phyloP scores from a whole-genome alignment of 35 echinoderm and acorn worm genomes.

The Ptychodera flava region DNA sequence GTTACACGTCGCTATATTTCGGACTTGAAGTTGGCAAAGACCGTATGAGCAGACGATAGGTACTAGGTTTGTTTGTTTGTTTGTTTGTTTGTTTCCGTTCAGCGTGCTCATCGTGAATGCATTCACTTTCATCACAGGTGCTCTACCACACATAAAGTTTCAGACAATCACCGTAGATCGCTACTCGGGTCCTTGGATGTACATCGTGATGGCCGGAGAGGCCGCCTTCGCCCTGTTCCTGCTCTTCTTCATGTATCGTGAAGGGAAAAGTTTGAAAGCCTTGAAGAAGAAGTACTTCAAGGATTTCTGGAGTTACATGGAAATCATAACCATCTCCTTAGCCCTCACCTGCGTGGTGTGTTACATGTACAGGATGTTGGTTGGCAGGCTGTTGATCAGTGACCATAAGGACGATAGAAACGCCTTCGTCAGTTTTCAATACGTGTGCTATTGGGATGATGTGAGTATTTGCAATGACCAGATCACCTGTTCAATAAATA shows the following conservation, averaged over 20 bases:
- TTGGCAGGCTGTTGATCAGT: slow-evolving; percentile 48
- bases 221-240: slow-evolving; percentile 46
- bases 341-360: slow-evolving; percentile 44
- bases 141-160: slow-evolving; percentile 48
- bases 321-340: slow-evolving; percentile 46
- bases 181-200: slow-evolving; percentile 80
- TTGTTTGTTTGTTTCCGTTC: no score
- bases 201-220: slow-evolving; percentile 72
- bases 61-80: no score
- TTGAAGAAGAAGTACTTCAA: slow-evolving; percentile 76
- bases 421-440: slow-evolving; percentile 79
- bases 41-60: no score
- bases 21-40: no score
- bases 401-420: slow-evolving; percentile 18
- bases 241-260: slow-evolving; percentile 45
- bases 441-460: slow-evolving; percentile 76
- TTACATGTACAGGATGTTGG: slow-evolving; percentile 68
- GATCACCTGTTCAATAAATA: no score
- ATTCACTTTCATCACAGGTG: no score
- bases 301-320: slow-evolving; percentile 9
- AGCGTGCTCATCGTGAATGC: no score
- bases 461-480: slow-evolving; percentile 68
- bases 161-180: slow-evolving; percentile 76
- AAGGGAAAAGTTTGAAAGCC: slow-evolving; percentile 37
- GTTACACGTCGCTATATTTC: no score